Evolutionary conservation across 2,888 invertebrate species (phyloP).

Genomic region (Thecocarcelia acutangulata): DNA sequence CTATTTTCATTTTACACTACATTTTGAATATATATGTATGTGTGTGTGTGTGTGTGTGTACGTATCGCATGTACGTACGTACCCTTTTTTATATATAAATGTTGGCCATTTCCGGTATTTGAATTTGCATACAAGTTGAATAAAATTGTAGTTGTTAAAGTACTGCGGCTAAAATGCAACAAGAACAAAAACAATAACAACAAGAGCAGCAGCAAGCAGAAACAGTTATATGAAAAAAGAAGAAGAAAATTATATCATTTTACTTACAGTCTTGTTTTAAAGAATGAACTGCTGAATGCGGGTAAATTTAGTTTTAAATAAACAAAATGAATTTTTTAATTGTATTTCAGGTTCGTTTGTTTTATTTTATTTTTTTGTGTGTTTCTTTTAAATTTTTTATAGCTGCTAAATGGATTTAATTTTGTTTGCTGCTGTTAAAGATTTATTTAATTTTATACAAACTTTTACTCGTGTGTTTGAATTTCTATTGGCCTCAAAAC

Average conservation of each 20-base stretch:
- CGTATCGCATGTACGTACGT: not conserved
- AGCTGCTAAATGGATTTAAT: constrained; percentile 34
- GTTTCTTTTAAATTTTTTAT: constrained; percentile 2
- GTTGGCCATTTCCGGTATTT: constrained; percentile 71
- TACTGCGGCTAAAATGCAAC: constrained; percentile 61
- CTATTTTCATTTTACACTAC: constrained; percentile 30
- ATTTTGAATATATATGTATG: constrained; percentile 27
- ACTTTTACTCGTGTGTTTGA: not conserved
- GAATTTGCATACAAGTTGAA: constrained; percentile 70
- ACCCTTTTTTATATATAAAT: constrained; percentile 56
- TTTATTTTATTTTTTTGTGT: not conserved
- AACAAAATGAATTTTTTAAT: constrained; percentile 54
- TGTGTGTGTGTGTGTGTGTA: not conserved
- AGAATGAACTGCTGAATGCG: constrained; percentile 28
- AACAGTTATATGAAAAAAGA: not conserved
- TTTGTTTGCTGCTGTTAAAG: not conserved
- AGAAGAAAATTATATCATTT: constrained; percentile 34
- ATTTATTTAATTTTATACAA: constrained; percentile 17
- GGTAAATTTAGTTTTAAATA: constrained; percentile 42
- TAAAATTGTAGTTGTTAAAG: constrained; percentile 59
- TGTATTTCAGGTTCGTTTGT: constrained; percentile 41
- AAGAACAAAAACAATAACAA: constrained; percentile 38
- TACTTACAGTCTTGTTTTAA: constrained; percentile 23
- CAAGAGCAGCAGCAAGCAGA: constrained; percentile 2
- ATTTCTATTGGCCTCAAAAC: not conserved